phyloP scores from a whole-genome alignment of 2,888 invertebrate genomes.

The Xanthia icteritia region DNA sequence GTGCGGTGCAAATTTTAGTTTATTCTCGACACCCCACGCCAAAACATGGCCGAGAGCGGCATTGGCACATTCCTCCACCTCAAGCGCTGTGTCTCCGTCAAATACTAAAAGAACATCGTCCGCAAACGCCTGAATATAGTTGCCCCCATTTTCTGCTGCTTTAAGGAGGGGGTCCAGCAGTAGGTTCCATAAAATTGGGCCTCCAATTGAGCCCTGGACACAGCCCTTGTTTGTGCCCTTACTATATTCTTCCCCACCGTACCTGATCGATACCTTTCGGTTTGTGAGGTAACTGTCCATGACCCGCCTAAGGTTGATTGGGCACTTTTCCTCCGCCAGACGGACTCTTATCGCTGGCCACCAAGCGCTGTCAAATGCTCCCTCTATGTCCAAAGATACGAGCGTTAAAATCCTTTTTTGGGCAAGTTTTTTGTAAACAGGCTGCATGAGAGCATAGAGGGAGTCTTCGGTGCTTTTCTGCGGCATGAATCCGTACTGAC shows the following conservation, averaged over 20 bases:
- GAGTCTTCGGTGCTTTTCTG: background rate
- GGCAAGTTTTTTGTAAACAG: too few relatives aligned
- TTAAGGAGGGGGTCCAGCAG: too few relatives aligned
- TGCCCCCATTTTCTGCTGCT: too few relatives aligned
- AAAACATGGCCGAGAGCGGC: too few relatives aligned
- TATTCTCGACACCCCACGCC: too few relatives aligned
- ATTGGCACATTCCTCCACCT: too few relatives aligned
- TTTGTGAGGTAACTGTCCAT: background rate
- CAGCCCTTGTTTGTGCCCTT: background rate
- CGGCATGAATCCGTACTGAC: background rate
- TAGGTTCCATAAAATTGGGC: too few relatives aligned
- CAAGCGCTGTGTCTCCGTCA: too few relatives aligned
- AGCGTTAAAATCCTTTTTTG: background rate
- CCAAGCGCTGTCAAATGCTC: background rate
- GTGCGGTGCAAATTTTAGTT: too few relatives aligned
- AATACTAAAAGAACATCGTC: too few relatives aligned
- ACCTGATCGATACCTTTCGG: background rate
- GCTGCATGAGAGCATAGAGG: background rate
- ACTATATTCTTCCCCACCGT: background rate
- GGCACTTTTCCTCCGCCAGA: background rate
- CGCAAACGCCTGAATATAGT: too few relatives aligned
- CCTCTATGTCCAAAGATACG: background rate
- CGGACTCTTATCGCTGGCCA: conserved; percentile 2
- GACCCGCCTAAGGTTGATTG: background rate
- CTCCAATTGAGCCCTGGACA: too few relatives aligned